Evolutionary conservation across 1,140 invertebrate species (phyloP), one percentile per base, ranked within the genome.

Genomic region (Pogonus chalceus): DNA sequence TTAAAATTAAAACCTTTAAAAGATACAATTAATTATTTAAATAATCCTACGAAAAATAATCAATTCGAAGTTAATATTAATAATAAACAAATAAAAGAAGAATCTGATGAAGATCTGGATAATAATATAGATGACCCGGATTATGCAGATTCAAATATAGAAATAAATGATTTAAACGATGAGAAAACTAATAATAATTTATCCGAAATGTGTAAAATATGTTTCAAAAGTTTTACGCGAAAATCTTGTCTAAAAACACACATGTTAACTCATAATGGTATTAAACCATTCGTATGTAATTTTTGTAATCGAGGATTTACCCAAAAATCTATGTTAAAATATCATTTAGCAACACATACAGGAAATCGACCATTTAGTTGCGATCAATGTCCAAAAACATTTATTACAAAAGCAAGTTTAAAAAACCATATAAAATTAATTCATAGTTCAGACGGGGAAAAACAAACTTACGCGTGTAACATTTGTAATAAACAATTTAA

Each of bases 301-400:
- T 75, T 85, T 1, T 93, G 90, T 63, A 76, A 77, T 0, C 82
- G 81, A 56, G 75, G 79, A 2, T 92, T 91, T 62, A 84, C 80
- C 10, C 75, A 85, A 2, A 74, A 78, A 12, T 79, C 80, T 1
- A 75, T 86, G 58, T 68, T 88, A 46, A 79, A 79, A 2, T 76
- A 76, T 18, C 85, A 89, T 63, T 67, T 79, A 4, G 70, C 79
- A 26, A 79, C 79, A 16, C 78, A 83, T 55, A 77, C 76, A 21
- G 76, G 76, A 23, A 75, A 80, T 57, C 77, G 83, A 7, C 80
- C 77, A 0, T 78, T 81, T 51, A 64, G 71, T 9, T 89, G 86
- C 59, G 68, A 75, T 31, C 59, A 79, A 0, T 85, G 83, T 60
- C 71, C 73, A 0, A 84, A 84, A 56, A 73, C 82, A 23, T 92